Evolutionary conservation across 2,888 invertebrate genomes (phyloP).

Genomic region (Drosophila formosana): DNA sequence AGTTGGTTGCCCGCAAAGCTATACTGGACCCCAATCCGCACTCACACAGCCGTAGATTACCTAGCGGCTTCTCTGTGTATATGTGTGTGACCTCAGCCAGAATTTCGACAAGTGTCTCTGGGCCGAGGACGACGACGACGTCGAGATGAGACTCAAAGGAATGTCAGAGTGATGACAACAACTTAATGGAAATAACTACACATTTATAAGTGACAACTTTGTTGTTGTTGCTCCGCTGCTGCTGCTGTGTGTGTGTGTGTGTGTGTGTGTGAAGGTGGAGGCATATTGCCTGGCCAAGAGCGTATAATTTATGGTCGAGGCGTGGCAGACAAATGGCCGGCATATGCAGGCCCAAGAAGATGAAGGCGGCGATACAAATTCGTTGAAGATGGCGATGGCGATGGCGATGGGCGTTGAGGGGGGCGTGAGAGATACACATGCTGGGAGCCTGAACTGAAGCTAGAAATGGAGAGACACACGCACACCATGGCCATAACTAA

Average conservation of each 20-base stretch:
- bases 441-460: conserved; percentile 4
- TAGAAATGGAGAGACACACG: conserved; percentile 20
- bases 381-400: not conserved
- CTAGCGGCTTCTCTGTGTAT: conserved; percentile 39
- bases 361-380: conserved; percentile 9
- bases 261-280: conserved; percentile 10
- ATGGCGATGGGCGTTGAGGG: not conserved
- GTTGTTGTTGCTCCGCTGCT: conserved; percentile 20
- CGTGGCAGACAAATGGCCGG: conserved; percentile 79
- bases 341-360: conserved; percentile 60
- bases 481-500: conserved; percentile 70
- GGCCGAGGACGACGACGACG: conserved; percentile 10
- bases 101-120: conserved; percentile 59
- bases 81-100: conserved; percentile 45
- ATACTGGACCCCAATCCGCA: not conserved
- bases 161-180: conserved; percentile 79
- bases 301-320: conserved; percentile 76
- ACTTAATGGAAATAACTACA: conserved; percentile 79
- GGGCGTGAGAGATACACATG: conserved; percentile 25
- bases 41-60: conserved; percentile 57
- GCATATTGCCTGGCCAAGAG: conserved; percentile 50
- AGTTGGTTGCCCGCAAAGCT: conserved; percentile 62
- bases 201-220: conserved; percentile 80
- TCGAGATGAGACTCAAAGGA: conserved; percentile 70
- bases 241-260: not conserved